These are phyloP conservation scores for Pelobates cultripes DNA, from an alignment of 2,797 vertebrate genomes.

Conservation along the genomic window DNA sequence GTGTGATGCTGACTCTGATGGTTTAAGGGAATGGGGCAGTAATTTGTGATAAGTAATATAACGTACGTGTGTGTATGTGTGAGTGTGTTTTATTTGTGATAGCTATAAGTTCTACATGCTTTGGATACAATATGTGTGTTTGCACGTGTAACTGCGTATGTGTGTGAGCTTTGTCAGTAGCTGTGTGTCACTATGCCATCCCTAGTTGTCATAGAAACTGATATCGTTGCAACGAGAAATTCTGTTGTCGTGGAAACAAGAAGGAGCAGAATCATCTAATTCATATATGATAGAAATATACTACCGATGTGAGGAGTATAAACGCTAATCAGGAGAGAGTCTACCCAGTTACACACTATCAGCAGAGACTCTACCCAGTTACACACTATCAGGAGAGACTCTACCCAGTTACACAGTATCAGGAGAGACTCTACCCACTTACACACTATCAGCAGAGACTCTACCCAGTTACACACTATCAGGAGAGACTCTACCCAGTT, in stretches of 20 bases:
- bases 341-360: not conserved
- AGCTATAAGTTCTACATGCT: not conserved
- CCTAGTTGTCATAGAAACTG: conserved; percentile 33
- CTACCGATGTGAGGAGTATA: not conserved
- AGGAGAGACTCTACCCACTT: not conserved
- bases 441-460: not conserved
- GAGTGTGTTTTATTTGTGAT: not conserved
- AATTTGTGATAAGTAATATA: too few relatives aligned
- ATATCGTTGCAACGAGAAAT: conserved; percentile 32
- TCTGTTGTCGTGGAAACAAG: conserved; percentile 27
- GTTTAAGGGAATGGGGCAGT: too few relatives aligned
- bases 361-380: not conserved
- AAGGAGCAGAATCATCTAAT: not conserved
- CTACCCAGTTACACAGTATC: not conserved
- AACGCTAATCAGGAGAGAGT: not conserved
- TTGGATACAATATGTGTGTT: not conserved
- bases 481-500: not conserved
- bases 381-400: not conserved
- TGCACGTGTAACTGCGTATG: not conserved
- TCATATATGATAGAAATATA: not conserved
- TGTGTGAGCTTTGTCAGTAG: not conserved
- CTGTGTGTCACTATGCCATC: conserved; percentile 18
- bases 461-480: not conserved
- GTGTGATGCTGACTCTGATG: not conserved
- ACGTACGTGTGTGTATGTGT: not conserved